These are phyloP conservation scores for Sussaba pulchella DNA, from an alignment of 2,888 invertebrate species.

Conservation along the genomic window DNA sequence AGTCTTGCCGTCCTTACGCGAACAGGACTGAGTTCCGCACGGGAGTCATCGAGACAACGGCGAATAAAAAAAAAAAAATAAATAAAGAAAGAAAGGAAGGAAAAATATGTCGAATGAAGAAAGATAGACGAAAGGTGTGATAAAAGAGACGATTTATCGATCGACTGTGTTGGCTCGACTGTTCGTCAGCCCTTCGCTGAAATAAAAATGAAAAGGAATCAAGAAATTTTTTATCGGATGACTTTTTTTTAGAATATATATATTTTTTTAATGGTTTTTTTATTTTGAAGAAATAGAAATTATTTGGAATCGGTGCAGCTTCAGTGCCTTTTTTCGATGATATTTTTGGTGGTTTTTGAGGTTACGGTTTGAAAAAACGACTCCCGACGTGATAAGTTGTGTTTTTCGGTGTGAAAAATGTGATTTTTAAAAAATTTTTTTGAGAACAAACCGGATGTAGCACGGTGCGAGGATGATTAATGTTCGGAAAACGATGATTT, in stretches of 20 bases:
- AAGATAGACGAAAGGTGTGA: constrained; percentile 8
- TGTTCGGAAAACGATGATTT: constrained; percentile 20
- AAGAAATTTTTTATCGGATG: not conserved
- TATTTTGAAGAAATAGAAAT: too few relatives aligned
- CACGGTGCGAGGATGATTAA: not conserved
- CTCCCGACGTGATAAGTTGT: constrained; percentile 11
- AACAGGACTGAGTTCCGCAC: not conserved
- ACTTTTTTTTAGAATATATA: too few relatives aligned
- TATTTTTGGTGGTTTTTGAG: not conserved
- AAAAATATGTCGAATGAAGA: too few relatives aligned
- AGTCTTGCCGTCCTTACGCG: not conserved
- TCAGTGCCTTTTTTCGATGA: not conserved
- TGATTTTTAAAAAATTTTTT: not conserved
- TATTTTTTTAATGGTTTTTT: too few relatives aligned
- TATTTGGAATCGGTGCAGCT: too few relatives aligned
- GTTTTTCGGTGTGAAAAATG: constrained; percentile 17
- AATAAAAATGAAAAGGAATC: not conserved
- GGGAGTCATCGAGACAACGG: not conserved
- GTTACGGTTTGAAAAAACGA: not conserved
- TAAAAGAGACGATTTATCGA: constrained; percentile 24
- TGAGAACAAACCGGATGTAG: constrained; percentile 22
- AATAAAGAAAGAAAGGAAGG: too few relatives aligned
- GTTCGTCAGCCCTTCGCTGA: not conserved
- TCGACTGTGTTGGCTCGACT: constrained; percentile 22
- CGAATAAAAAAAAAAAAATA: too few relatives aligned